phyloP scores from a whole-genome alignment of 2,797 vertebrate genomes.

The Steatocranus sp. region DNA sequence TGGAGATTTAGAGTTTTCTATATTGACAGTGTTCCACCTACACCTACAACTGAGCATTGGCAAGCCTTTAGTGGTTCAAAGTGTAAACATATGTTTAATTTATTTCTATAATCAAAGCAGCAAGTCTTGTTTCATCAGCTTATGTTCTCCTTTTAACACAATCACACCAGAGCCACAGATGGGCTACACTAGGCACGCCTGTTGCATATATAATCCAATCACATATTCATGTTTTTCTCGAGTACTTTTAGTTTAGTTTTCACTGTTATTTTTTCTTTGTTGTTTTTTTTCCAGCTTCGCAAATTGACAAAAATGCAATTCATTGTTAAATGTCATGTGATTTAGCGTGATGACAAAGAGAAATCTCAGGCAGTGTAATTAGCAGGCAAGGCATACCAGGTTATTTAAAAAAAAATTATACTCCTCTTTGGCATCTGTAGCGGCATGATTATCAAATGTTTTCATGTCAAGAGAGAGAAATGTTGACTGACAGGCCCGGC shows the following conservation, averaged over 20 bases:
- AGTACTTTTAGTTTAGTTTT: background rate
- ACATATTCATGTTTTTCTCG: conserved; percentile 25
- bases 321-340: conserved; percentile 65
- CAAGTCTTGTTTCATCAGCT: conserved; percentile 7
- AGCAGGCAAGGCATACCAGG: conserved; percentile 14
- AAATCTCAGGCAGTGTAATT: conserved; percentile 51
- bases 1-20: background rate
- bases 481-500: conserved; percentile 67
- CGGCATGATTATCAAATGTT: conserved; percentile 66
- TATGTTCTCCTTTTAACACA: background rate
- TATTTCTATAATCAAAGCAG: conserved; percentile 19
- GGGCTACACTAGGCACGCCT: background rate
- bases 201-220: conserved; percentile 35
- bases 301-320: conserved; percentile 47
- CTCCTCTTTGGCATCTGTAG: conserved; percentile 44
- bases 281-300: background rate
- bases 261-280: background rate
- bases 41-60: background rate
- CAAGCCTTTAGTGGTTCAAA: background rate
- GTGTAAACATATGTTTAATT: conserved; percentile 7
- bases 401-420: background rate
- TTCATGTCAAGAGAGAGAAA: conserved; percentile 61
- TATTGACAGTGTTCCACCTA: background rate
- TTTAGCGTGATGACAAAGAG: conserved; percentile 59
- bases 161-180: background rate